Base-by-base conservation (phyloP, 35 echinoderm and acorn worm species). In the Heliocidaris erythrogramma region DNA sequence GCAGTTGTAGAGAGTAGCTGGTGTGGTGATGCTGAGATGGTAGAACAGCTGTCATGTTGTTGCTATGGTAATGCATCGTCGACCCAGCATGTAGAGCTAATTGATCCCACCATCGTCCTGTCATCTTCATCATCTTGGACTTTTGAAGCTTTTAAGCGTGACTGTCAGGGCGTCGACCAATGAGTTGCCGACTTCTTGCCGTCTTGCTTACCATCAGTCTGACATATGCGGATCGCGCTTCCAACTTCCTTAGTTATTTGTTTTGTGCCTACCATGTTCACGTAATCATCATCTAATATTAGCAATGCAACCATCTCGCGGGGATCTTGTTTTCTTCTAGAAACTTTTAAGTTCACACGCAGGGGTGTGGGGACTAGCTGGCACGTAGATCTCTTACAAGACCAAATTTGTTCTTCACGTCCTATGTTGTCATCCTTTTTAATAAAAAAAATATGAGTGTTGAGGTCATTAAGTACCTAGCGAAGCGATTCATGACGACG, bases 1-100 rank as follows among this genome's bases (percentile, higher is more conserved):
- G 86, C 87, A 89, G 32, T 89, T 89, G 87, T 89, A 48, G 3
- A 30, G 47, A 47, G 87, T 31, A 24, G 87, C 87, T 89, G 87
- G 31, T 48, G 31, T 48, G 87, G 10, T 88, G 86, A 88, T 88
- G 47, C 86, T 88, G 47, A 71, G 61, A 9, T 88, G 86, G 31
- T 4, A 48, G 30, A 89, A 89, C 87, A 89, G 87, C 87, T 89
- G 87, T n/a, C 87, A 89, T 89, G 7, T 48, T 32, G 87, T 89
- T 48, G 47, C 87, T 89, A 47, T 89, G 47, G 87, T 89, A 89
- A 89, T 13, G 18, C 31, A 32, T 89, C 47, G 7, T 89, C 21
- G 65, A 89, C 87, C 31, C 87, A 89, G 87, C 87, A 89, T 89
- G 87, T 24, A 89, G 31, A 48, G 87, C 87, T 89, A 89, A 89